These are phyloP conservation scores for Plagodis pulveraria DNA, from an alignment of 2,888 invertebrate genomes.

Conservation along the genomic window DNA sequence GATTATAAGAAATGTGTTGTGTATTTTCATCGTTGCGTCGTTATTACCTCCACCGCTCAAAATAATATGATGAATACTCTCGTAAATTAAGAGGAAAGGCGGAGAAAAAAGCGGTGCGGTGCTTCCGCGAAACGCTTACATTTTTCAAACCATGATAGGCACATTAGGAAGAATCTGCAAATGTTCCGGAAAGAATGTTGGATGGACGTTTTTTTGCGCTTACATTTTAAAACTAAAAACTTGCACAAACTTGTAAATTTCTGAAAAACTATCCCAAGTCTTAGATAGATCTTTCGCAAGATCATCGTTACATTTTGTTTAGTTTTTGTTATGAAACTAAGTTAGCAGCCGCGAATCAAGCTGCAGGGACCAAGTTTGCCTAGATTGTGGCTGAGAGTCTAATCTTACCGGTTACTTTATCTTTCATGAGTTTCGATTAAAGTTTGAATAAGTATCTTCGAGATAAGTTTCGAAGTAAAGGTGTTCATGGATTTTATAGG, in stretches of 20 bases:
- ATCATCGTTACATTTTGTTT: slow-evolving; percentile 6
- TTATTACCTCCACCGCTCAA: slow-evolving; percentile 35
- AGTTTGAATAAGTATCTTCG: slow-evolving; percentile 27
- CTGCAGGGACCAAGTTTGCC: slow-evolving; percentile 12
- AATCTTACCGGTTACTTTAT: slow-evolving; percentile 29
- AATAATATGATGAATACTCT: slow-evolving; percentile 53
- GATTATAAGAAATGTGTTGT: slow-evolving; percentile 39
- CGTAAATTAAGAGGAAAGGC: slow-evolving; percentile 53
- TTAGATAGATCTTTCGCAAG: not conserved
- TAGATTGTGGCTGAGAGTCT: slow-evolving; percentile 31
- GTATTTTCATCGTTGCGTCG: slow-evolving; percentile 41
- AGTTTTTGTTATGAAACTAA: slow-evolving; percentile 12
- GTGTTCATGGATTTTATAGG: slow-evolving; percentile 23
- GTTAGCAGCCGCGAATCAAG: slow-evolving; percentile 18
- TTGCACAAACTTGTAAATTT: slow-evolving; percentile 4
- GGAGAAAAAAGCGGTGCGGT: slow-evolving; percentile 44
- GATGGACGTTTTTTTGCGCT: slow-evolving; percentile 40
- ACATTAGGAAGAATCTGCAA: slow-evolving; percentile 66
- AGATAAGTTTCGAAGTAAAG: slow-evolving; percentile 17
- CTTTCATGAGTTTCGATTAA: slow-evolving; percentile 39
- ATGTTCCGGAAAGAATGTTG: slow-evolving; percentile 60
- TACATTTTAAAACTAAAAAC: slow-evolving; percentile 7
- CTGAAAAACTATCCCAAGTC: too few relatives aligned
- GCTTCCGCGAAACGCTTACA: slow-evolving; percentile 51
- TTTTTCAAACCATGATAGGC: slow-evolving; percentile 65